These are phyloP conservation scores for Girardia tigrina DNA, from an alignment of 2,888 invertebrate species.

Conservation along the genomic window DNA sequence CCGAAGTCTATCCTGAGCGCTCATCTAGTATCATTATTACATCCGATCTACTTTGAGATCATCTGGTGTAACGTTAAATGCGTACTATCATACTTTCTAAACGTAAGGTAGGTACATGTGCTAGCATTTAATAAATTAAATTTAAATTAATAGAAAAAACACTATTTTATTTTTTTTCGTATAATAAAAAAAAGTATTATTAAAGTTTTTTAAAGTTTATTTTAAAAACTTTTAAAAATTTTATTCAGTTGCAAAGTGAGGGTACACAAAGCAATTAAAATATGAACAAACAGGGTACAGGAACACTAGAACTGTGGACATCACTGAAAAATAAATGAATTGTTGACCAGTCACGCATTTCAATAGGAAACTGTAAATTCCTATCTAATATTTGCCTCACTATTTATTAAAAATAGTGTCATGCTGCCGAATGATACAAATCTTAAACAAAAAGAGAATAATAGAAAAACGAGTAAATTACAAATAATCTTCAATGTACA, in stretches of 20 bases:
- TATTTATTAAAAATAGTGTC: not conserved
- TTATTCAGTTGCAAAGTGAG: not conserved
- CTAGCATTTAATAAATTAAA: too few relatives aligned
- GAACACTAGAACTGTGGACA: not conserved
- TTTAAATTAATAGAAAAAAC: too few relatives aligned
- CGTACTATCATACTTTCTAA: too few relatives aligned
- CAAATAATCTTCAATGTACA: conserved; percentile 23
- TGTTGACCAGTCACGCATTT: not conserved
- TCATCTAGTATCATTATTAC: too few relatives aligned
- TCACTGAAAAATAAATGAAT: not conserved
- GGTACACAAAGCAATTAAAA: conserved; percentile 23
- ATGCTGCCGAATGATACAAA: conserved; percentile 8
- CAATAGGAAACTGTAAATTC: not conserved
- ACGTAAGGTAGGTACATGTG: too few relatives aligned
- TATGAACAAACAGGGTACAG: conserved; percentile 1
- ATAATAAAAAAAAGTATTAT: too few relatives aligned
- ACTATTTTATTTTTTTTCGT: too few relatives aligned
- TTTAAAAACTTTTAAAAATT: not conserved
- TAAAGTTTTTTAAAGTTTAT: too few relatives aligned
- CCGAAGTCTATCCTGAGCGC: too few relatives aligned
- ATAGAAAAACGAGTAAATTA: conserved; percentile 8
- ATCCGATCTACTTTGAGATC: too few relatives aligned
- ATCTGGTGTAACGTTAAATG: too few relatives aligned
- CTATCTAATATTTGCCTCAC: too few relatives aligned
- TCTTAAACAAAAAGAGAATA: not conserved